Percentiles rank a stretch among this genome's conserved stretches.
Conservation (phyloP, 2,113 vertebrate genomes). For the Mus pahari region DNA sequence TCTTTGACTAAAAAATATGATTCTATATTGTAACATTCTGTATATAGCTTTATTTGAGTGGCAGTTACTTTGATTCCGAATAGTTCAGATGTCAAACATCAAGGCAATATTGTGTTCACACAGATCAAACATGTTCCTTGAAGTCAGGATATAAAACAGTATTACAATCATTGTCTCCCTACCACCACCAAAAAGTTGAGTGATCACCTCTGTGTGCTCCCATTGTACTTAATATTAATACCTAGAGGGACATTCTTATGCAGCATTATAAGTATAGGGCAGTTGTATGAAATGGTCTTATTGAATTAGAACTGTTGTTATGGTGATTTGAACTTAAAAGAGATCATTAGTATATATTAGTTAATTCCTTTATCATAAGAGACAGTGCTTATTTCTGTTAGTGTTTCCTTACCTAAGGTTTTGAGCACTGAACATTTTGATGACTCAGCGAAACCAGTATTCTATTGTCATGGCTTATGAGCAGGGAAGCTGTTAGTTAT, state of each 20-base stretch:
- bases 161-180: not conserved
- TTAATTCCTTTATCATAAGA: not conserved
- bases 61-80: not conserved
- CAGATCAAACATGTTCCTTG: not conserved
- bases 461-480: not conserved
- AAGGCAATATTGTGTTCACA: not conserved
- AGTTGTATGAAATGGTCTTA: not conserved
- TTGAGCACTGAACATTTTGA: not conserved
- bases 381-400: not conserved
- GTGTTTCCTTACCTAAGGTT: not conserved
- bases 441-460: not conserved
- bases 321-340: not conserved
- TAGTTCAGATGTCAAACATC: not conserved
- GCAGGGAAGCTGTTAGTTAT: not conserved
- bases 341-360: not conserved
- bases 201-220: not conserved
- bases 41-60: not conserved
- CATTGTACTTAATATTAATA: not conserved
- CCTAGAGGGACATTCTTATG: not conserved
- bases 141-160: conserved; percentile 3
- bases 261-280: not conserved
- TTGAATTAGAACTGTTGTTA: not conserved
- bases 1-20: not conserved
- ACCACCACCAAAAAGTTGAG: not conserved
- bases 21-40: not conserved